These are phyloP conservation scores for Brachypodius melanocephalos DNA, from an alignment of 2,113 vertebrate species.

Conservation along the genomic window DNA sequence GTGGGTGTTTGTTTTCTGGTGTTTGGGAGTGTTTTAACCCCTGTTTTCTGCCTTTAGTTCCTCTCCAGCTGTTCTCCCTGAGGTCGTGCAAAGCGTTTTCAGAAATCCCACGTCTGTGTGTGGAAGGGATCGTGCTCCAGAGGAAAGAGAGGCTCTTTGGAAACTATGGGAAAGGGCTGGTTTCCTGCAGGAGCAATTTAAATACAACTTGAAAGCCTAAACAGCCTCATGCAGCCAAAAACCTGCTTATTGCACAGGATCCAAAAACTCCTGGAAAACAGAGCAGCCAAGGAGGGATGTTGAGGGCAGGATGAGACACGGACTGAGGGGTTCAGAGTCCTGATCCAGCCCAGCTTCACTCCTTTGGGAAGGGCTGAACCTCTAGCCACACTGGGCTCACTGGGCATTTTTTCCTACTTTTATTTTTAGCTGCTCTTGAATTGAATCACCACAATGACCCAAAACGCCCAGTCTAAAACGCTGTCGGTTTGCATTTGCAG, in stretches of 20 bases:
- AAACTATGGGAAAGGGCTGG: accelerated
- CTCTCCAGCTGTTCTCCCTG: background rate
- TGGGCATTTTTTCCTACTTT: background rate
- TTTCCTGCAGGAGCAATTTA: background rate
- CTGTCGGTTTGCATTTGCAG: accelerated
- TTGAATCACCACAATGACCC: background rate
- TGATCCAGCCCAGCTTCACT: accelerated
- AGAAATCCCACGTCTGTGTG: background rate
- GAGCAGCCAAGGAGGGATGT: background rate
- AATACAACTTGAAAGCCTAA: background rate
- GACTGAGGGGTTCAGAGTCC: background rate
- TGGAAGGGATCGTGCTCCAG: accelerated
- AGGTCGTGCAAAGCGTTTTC: background rate
- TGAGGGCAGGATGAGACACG: accelerated
- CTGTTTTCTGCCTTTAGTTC: background rate
- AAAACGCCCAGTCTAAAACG: background rate
- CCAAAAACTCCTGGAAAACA: background rate
- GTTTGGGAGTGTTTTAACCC: background rate
- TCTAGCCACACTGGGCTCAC: background rate
- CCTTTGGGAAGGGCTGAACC: background rate
- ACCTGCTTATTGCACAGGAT: background rate
- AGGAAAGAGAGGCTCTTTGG: background rate
- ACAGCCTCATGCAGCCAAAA: background rate
- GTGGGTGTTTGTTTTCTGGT: background rate
- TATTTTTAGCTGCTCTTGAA: background rate